Conservation (phyloP, 1,140 invertebrate genomes). For the Venustaconcha ellipsiformis region DNA sequence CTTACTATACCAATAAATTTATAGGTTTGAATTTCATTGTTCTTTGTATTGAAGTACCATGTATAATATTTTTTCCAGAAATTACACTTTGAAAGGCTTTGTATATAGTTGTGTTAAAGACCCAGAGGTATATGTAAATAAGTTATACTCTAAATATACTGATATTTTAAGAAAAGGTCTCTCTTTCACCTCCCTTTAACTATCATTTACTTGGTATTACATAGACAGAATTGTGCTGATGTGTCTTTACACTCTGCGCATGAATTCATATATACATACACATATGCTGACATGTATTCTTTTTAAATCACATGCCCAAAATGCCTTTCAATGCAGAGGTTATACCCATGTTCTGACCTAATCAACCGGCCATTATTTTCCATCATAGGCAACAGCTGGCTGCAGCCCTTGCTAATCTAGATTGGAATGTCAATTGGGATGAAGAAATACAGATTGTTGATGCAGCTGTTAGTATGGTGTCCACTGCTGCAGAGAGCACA, state of each 20-base stretch:
- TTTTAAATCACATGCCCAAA: background rate
- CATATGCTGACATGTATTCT: no score
- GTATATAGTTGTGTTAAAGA: no score
- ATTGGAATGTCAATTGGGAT: conserved; percentile 41
- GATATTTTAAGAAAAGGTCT: background rate
- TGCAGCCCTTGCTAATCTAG: conserved; percentile 33
- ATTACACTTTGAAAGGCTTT: no score
- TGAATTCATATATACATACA: no score
- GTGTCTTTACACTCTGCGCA: no score
- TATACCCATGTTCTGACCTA: background rate
- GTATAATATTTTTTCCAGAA: no score
- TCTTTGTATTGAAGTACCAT: no score
- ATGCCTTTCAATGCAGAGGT: background rate
- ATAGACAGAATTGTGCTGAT: no score
- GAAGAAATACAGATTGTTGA: conserved; percentile 31
- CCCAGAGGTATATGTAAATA: no score
- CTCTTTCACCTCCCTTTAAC: background rate
- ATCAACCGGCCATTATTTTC: background rate
- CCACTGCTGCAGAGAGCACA: conserved; percentile 28
- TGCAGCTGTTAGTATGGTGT: conserved; percentile 35
- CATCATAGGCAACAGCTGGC: conserved; percentile 11
- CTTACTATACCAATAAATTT: no score
- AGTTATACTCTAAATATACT: no score
- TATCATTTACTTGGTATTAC: background rate
- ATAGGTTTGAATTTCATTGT: no score